Evolutionary conservation across 1,140 invertebrate genomes (phyloP), one percentile per base, ranked within the genome.

Genomic region (Saccostrea echinata): DNA sequence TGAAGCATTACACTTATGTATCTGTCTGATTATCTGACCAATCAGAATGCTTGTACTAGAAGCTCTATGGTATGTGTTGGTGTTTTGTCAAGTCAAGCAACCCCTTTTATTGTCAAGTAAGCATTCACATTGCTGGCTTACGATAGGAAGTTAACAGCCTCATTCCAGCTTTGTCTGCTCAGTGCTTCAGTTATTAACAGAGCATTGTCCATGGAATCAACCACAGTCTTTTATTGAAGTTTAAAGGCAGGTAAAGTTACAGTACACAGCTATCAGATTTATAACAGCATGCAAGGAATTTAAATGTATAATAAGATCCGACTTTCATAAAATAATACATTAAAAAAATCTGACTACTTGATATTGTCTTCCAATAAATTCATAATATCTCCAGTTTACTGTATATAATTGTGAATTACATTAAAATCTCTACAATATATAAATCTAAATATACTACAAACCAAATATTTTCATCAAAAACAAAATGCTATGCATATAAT

Each of bases 201-300:
- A 76, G 27, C 24, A 33, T 27, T 30, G n/a, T 76, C 68, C 27
- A 30, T 76, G 24, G 16, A n/a, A 76, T 30, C 68, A 76, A 76
- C 27, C 68, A 76, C 12, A 30, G 24, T 27, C 27, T 24, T 30
- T 33, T 76, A 76, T 16, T 76, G n/a, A 24, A 76, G 68, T 16
- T 30, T 76, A 33, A 76, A 61, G 24, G 68, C 27, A 76, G 68
- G 68, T 76, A 27, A 27, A 27, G 68, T 13, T 30, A 76, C 27
- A 76, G 68, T 76, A 30, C 13, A 76, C 30, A 76, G 68, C 68
- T 76, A 76, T 27, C 30, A 76, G 27, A 71, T 24, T 30, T 30
- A 76, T 76, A 30, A 76, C 68, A 76, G 27, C 68, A 76, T 76
- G 68, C 68, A 76, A 33, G 68, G 68, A 76, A 33, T 76, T 76